A percentile compares a stretch with the other conserved stretches of the same genome.
Evolutionary conservation across 2,113 vertebrate genomes (phyloP).

Genomic region (Eira barbara): DNA sequence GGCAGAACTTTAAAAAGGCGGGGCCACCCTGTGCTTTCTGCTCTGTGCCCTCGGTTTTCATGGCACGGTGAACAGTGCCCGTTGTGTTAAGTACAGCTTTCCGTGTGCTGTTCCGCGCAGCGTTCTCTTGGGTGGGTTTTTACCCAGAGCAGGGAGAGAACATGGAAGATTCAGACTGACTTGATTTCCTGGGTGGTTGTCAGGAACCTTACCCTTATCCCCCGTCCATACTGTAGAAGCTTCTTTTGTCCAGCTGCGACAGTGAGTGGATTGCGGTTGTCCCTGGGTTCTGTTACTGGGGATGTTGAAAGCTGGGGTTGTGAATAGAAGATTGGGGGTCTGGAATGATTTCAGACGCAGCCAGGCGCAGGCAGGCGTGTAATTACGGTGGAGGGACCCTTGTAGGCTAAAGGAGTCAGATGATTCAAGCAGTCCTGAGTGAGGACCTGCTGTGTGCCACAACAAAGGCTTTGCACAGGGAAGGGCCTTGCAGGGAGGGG

Average conservation of each 20-base stretch:
- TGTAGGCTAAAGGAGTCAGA: not conserved
- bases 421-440: not conserved
- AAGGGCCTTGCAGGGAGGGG: not conserved
- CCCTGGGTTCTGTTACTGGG: not conserved
- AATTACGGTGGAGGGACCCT: not conserved
- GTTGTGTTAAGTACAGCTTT: fast-evolving
- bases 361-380: not conserved
- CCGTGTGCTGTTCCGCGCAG: fast-evolving
- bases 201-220: not conserved
- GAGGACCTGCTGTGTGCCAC: not conserved
- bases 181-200: not conserved
- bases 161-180: not conserved
- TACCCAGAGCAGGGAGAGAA: not conserved
- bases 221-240: not conserved
- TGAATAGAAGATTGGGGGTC: not conserved
- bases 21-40: not conserved
- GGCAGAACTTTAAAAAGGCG: not conserved
- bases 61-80: not conserved
- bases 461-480: not conserved
- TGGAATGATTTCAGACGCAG: not conserved
- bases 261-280: not conserved
- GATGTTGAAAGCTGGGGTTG: not conserved
- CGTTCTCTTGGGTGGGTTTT: not conserved
- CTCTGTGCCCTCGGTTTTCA: not conserved
- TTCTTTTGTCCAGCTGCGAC: not conserved